Evolutionary conservation across 2,888 invertebrate genomes (phyloP), one percentile per base, ranked within the genome.

Genomic region (Zele albiditarsus): DNA sequence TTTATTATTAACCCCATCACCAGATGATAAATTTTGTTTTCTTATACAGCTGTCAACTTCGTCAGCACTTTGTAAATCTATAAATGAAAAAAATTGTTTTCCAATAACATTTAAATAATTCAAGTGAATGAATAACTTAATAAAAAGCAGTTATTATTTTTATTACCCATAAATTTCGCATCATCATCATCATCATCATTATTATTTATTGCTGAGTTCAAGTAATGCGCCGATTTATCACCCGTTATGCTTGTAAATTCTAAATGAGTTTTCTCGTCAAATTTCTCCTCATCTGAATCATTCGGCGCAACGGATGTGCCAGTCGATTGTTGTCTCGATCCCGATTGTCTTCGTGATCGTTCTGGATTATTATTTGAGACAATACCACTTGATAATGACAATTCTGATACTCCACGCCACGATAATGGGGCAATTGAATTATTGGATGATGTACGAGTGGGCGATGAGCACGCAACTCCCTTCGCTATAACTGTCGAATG

Each of bases 231-330:
- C 10, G 81, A 81, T 79, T 86, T 85, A 12, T 82, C 84, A 14
- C 80, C 81, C 16, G 83, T 82, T 74, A 86, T 77, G 73, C 86
- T 86, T 27, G 85, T 74, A n/a, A 86, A 84, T 66, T 86, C 84
- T 31, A 84, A 78, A 33, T 83, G 82, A 0, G 75, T 77, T 20
- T 80, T 82, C 58, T 86, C 84, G 33, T 75, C 78, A 38, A 74
- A 33, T 58, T 69, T 78, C 14, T 77, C 78, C 25, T 33, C 25
- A 27, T 76, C 80, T 2, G 78, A 76, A 60, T 80, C 80, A 10
- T 80, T 77, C 2, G 70, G 20, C 8, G 71, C 23, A 25, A 42
- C 74, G 20, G 74, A 75, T n/a, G 72, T 14, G 27, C n/a, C 3
- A 20, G 42, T 62, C 14, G 60, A 60, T 38, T 60, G 71, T 25